Evolutionary conservation across 2,888 invertebrate species (phyloP), one percentile per base, ranked within the genome.

Genomic region (Drosophila helvetica): DNA sequence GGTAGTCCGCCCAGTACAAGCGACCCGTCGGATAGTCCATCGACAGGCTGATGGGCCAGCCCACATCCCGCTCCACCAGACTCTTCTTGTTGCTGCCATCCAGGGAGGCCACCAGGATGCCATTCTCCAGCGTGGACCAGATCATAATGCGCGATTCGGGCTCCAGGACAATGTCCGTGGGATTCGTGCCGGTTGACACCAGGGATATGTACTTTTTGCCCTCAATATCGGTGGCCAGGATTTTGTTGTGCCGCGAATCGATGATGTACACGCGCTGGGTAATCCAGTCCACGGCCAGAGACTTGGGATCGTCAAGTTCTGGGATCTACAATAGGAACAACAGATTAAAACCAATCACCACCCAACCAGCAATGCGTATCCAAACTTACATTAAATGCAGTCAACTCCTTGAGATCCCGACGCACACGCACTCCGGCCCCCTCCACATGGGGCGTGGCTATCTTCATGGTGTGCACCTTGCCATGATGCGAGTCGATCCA

Each of bases 1-100:
- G 96, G n/a, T 95, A 94, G 92, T 98, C 98, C 12, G 96, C 94
- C 96, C 96, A 96, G 93, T 97, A 97, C 4, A 98, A 91, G 7
- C 97, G 93, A n/a, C 93, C 92, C 0, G 95, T 95, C 0, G 96
- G 94, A 90, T 94, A 94, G 91, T 96, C 96, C 60, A 97, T 93
- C 6, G 96, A 95, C 51, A 97, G 93, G 77, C 96, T 96, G 5
- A 94, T 94, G 0, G 96, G 96, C 93, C 96, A 96, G 15, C 95
- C 93, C 70, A 95, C 92, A 79, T 94, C 93, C 4, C 93, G 93
- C 61, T 93, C 92, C 56, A 95, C 93, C 45, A 96, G 91, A 64
- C 93, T 92, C 78, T 93, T 93, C 75, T 93, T 92, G 18, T 92
- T 92, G 47, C 90, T 90, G 38, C 96, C 96, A 90, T 95, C 95